phyloP scores from a whole-genome alignment of 2,797 vertebrate species.

The Tachyglossus aculeatus region DNA sequence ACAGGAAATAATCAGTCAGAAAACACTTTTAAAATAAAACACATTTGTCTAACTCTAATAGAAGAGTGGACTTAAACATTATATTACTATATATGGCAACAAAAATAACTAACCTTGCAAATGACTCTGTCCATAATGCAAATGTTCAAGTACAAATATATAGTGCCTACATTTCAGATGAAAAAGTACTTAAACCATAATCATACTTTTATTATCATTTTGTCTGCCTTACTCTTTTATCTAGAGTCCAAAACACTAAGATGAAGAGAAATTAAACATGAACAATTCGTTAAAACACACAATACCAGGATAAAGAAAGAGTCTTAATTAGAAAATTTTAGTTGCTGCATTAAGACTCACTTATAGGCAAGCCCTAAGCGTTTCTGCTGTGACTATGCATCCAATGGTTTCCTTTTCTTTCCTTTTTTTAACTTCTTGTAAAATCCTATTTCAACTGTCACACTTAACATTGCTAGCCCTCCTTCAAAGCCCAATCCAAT shows the following conservation, averaged over 20 bases:
- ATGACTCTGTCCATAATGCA: slow-evolving; percentile 41
- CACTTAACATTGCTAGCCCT: slow-evolving; percentile 10
- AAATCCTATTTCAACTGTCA: slow-evolving; percentile 25
- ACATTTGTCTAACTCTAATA: slow-evolving; percentile 50
- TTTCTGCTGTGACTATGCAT: not conserved
- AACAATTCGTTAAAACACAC: not conserved
- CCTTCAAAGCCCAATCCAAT: slow-evolving; percentile 36
- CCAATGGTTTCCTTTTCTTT: not conserved
- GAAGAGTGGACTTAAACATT: slow-evolving; percentile 45
- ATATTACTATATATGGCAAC: slow-evolving; percentile 54
- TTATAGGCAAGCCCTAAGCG: fast-evolving
- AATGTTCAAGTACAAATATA: not conserved
- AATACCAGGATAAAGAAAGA: not conserved
- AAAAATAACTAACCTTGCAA: slow-evolving; percentile 48
- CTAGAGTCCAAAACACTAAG: not conserved
- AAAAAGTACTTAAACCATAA: too few species aligned
- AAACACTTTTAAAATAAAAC: slow-evolving; percentile 49
- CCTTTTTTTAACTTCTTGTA: slow-evolving; percentile 8
- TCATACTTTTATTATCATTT: not conserved
- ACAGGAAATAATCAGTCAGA: slow-evolving; percentile 58
- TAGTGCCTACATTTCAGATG: not conserved
- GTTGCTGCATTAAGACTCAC: not conserved
- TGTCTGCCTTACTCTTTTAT: slow-evolving; percentile 3
- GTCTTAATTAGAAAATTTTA: not conserved
- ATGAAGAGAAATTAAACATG: slow-evolving; percentile 5